Conservation (phyloP, 30 jellyfish, hydroid and myxozoan genomes). For the Aurelia sp. region DNA sequence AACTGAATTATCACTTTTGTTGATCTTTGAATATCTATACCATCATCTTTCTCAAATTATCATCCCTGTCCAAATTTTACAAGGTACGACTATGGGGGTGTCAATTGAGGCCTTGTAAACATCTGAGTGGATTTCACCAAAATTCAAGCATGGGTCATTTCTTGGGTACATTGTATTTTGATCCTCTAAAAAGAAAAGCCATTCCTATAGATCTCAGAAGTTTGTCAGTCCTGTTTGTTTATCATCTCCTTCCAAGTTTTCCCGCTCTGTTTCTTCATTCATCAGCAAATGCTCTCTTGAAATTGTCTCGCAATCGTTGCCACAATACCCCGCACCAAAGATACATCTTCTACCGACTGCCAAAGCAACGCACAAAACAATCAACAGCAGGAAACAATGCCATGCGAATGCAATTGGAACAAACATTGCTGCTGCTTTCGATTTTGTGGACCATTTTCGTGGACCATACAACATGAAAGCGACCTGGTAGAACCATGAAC, state of each 20-base stretch:
- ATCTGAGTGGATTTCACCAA: too few species aligned
- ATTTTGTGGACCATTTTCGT: conserved; percentile 44
- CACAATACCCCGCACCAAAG: conserved; percentile 8
- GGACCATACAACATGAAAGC: conserved; percentile 74
- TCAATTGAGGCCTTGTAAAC: too few species aligned
- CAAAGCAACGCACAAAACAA: neutral
- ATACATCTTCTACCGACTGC: conserved; percentile 17
- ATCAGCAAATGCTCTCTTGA: conserved; percentile 43
- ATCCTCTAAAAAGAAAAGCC: too few species aligned
- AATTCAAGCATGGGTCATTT: too few species aligned
- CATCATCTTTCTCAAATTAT: too few species aligned
- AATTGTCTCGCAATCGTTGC: conserved; percentile 21
- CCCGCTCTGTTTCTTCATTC: conserved; percentile 14
- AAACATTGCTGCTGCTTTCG: conserved; percentile 69
- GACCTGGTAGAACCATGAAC: conserved; percentile 14
- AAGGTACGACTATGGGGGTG: too few species aligned
- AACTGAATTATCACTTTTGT: too few species aligned
- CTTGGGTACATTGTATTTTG: too few species aligned
- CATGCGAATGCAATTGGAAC: conserved; percentile 72
- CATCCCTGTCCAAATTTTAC: too few species aligned
- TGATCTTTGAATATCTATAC: too few species aligned
- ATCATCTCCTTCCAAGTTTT: neutral
- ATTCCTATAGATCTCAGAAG: too few species aligned
- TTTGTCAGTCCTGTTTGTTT: neutral
- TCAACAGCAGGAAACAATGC: conserved; percentile 55